These are phyloP conservation scores for Pachypsylla venusta DNA, from an alignment of 1,140 invertebrate species.

Conservation along the genomic window DNA sequence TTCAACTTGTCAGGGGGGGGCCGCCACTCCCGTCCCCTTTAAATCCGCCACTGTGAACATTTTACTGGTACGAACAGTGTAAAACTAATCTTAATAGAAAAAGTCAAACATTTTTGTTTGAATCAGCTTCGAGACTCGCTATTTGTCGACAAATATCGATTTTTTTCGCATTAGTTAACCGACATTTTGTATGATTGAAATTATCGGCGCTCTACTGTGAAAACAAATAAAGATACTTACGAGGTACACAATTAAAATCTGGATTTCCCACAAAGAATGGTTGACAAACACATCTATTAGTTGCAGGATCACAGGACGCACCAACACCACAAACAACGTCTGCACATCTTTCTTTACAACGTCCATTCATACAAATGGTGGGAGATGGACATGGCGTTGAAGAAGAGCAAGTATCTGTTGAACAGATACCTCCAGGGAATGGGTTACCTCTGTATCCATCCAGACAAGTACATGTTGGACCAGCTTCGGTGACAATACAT, in stretches of 20 bases:
- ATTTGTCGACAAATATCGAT: too few species aligned
- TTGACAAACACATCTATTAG: conserved; percentile 71
- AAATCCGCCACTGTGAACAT: too few species aligned
- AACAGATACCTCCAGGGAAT: conserved; percentile 71
- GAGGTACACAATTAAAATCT: conserved; percentile 75
- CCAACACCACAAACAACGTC: conserved; percentile 65
- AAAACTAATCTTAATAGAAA: too few species aligned
- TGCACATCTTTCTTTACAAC: conserved; percentile 73
- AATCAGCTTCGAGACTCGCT: too few species aligned
- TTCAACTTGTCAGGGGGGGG: too few species aligned
- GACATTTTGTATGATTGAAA: too few species aligned
- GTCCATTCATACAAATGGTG: conserved; percentile 63
- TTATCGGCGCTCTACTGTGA: not conserved
- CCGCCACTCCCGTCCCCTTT: too few species aligned
- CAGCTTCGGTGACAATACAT: conserved; percentile 69
- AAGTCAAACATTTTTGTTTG: too few species aligned
- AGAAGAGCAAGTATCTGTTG: conserved; percentile 60
- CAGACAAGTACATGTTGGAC: conserved; percentile 73
- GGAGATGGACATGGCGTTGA: conserved; percentile 57
- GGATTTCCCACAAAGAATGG: conserved; percentile 77
- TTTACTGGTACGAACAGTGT: too few species aligned
- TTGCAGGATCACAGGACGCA: conserved; percentile 59
- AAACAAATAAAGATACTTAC: conserved; percentile 40
- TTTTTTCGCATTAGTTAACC: too few species aligned
- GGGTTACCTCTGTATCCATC: conserved; percentile 76